A percentile compares a stretch with the other conserved stretches of the same genome.
phyloP scores from a whole-genome alignment of 2,888 invertebrate genomes.

The Spisula subtruncata region DNA sequence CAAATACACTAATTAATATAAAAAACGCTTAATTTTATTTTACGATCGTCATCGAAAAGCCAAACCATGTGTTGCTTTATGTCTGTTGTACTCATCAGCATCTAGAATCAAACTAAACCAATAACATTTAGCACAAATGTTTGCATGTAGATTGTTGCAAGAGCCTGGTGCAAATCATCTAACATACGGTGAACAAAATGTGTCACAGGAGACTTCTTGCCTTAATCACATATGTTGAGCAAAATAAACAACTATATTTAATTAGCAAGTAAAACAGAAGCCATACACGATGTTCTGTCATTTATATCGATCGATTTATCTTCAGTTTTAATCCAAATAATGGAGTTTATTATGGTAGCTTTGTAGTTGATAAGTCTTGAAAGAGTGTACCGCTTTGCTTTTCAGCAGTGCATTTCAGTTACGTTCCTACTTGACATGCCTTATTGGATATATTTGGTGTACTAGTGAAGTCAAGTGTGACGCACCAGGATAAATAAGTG shows the following conservation, averaged over 20 bases:
- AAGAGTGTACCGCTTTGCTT: too few relatives aligned
- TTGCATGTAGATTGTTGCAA: neutral
- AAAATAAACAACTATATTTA: slow-evolving; percentile 1
- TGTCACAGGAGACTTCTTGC: neutral
- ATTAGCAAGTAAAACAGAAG: neutral
- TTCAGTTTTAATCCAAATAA: too few relatives aligned
- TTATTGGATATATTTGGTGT: too few relatives aligned
- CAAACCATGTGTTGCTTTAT: neutral
- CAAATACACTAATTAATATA: too few relatives aligned
- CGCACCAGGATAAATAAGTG: too few relatives aligned
- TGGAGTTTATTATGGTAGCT: too few relatives aligned
- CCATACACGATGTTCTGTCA: neutral
- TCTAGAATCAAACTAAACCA: neutral
- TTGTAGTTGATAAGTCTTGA: too few relatives aligned
- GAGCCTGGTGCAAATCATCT: neutral
- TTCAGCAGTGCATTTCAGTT: too few relatives aligned
- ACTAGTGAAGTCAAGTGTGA: too few relatives aligned
- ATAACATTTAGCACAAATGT: neutral
- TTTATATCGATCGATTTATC: neutral
- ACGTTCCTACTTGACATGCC: too few relatives aligned
- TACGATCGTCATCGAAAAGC: too few relatives aligned
- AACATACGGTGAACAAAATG: neutral
- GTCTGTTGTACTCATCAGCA: neutral
- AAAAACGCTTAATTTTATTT: too few relatives aligned
- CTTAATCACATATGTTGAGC: neutral